A percentile compares a stretch with the other conserved stretches of the same genome.
phyloP scores from a whole-genome alignment of 2,113 vertebrate species.

The Oncorhynchus kisutch region DNA sequence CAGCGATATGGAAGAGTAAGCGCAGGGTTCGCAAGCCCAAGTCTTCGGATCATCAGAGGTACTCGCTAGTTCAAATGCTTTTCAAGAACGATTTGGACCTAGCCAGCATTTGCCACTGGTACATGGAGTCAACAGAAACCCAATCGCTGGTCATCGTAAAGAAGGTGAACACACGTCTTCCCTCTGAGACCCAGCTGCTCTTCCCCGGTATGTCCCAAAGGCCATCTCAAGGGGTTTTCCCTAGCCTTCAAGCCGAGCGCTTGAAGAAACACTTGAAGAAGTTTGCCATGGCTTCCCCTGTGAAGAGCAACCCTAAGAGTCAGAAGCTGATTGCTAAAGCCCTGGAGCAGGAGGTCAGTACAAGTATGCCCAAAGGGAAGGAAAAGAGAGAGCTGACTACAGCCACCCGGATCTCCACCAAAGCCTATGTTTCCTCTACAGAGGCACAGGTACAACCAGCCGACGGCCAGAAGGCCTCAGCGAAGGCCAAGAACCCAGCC shows the following conservation, averaged over 20 bases:
- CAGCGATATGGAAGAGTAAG: conserved; percentile 98
- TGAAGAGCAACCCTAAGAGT: conserved; percentile 87
- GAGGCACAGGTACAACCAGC: conserved; percentile 8
- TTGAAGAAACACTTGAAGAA: conserved; percentile 99
- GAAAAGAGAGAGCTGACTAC: conserved; percentile 63
- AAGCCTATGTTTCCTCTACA: conserved; percentile 40
- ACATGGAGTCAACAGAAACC: conserved; percentile 95
- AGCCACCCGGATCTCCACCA: conserved; percentile 54
- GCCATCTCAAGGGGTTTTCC: conserved; percentile 81
- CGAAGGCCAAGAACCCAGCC: conserved; percentile 81
- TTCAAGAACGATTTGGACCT: conserved; percentile 93
- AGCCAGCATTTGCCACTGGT: conserved; percentile 90
- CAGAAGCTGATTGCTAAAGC: conserved; percentile 87
- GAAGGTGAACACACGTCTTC: conserved; percentile 93
- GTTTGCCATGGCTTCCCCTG: conserved; percentile 89
- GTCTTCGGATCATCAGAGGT: conserved; percentile 80
- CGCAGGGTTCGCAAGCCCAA: conserved; percentile 85
- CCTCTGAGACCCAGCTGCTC: conserved; percentile 78
- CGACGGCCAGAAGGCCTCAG: conserved; percentile 71
- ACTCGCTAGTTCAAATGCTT: conserved; percentile 92
- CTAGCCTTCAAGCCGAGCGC: conserved; percentile 93
- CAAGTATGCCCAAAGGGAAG: conserved; percentile 61
- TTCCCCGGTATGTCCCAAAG: conserved; percentile 66
- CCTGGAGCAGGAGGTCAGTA: conserved; percentile 67
- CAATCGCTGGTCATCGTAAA: conserved; percentile 95